Evolutionary conservation across 2,888 invertebrate genomes (phyloP).

Genomic region (Calliopum simillimum): DNA sequence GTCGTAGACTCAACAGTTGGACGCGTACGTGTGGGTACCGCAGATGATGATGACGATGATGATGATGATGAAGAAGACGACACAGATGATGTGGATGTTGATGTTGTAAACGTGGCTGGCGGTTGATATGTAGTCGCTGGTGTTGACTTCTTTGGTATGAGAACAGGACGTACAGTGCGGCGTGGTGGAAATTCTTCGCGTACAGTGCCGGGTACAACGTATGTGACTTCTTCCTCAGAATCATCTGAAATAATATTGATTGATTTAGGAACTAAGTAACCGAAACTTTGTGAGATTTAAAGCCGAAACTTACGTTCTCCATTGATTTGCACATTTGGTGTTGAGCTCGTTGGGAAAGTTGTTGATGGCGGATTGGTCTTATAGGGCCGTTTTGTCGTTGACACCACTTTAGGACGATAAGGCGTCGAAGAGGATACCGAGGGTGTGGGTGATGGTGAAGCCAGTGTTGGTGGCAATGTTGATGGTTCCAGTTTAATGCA

Average conservation of each 20-base stretch:
- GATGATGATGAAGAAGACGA: slow-evolving; percentile 35
- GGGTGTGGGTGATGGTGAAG: slow-evolving; percentile 54
- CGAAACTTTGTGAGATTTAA: background rate
- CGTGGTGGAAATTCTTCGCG: slow-evolving; percentile 68
- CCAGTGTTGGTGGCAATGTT: slow-evolving; percentile 56
- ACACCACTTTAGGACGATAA: slow-evolving; percentile 61
- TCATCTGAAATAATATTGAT: slow-evolving; percentile 51
- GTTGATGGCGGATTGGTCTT: slow-evolving; percentile 46
- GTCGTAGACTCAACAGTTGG: slow-evolving; percentile 57
- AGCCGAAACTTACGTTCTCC: slow-evolving; percentile 58
- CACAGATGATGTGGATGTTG: slow-evolving; percentile 40
- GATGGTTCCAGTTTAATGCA: slow-evolving; percentile 76
- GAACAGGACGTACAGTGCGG: slow-evolving; percentile 59
- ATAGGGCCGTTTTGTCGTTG: slow-evolving; percentile 64
- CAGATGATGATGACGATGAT: slow-evolving; percentile 41
- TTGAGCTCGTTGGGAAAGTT: slow-evolving; percentile 53
- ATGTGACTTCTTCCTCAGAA: slow-evolving; percentile 65
- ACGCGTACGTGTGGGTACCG: slow-evolving; percentile 50
- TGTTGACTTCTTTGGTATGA: slow-evolving; percentile 59
- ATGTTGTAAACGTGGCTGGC: slow-evolving; percentile 62
- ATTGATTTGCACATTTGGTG: slow-evolving; percentile 60
- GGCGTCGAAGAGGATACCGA: slow-evolving; percentile 54
- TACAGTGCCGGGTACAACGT: slow-evolving; percentile 65
- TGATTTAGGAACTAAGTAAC: background rate
- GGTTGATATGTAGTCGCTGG: slow-evolving; percentile 66